Percentiles rank a stretch among this genome's conserved stretches.
Conservation (phyloP, 2,797 vertebrate species). For the Anableps anableps region DNA sequence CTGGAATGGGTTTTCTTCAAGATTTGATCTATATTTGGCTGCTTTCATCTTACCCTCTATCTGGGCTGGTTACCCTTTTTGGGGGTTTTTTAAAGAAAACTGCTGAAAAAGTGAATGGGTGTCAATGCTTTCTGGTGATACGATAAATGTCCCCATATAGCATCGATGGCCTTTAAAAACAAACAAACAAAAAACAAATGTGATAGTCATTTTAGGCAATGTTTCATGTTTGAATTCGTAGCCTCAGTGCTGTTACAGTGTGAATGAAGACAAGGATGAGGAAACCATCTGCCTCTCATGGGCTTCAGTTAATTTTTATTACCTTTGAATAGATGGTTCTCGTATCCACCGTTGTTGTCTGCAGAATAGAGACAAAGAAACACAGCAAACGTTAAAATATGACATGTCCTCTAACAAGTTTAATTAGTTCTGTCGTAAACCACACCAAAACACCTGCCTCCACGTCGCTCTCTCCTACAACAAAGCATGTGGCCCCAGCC, state of each 20-base stretch:
- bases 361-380: slow-evolving; percentile 47
- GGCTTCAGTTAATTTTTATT: slow-evolving; percentile 24
- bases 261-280: not conserved
- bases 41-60: too few species aligned
- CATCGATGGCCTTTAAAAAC: not conserved
- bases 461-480: slow-evolving; percentile 5
- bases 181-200: not conserved
- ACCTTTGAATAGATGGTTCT: slow-evolving; percentile 88
- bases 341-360: slow-evolving; percentile 84
- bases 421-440: slow-evolving; percentile 60
- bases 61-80: too few species aligned
- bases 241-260: not conserved
- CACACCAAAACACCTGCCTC: slow-evolving; percentile 42
- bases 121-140: not conserved
- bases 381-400: slow-evolving; percentile 35
- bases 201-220: not conserved
- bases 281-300: not conserved
- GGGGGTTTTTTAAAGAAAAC: too few species aligned
- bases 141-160: not conserved
- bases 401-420: slow-evolving; percentile 24
- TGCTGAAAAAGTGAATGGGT: not conserved
- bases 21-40: too few species aligned
- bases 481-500: slow-evolving; percentile 32
- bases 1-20: too few species aligned
- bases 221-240: not conserved